phyloP scores from a whole-genome alignment of 2,113 vertebrate species.

The Gracilinanus agilis region DNA sequence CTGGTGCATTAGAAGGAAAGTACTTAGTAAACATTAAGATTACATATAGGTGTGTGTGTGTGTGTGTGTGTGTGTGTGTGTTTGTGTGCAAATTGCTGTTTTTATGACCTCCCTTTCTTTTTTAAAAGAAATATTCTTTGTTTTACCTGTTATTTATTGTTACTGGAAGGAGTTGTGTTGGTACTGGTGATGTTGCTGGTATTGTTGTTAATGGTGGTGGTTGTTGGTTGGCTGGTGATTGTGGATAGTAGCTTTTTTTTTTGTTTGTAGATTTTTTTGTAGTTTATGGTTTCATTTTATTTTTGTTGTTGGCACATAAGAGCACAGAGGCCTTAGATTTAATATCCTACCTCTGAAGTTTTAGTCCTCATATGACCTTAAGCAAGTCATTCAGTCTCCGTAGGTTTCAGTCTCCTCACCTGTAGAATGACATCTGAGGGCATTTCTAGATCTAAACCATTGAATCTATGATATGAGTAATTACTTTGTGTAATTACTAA shows the following conservation, averaged over 20 bases:
- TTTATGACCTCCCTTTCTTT: background rate
- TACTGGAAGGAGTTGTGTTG: background rate
- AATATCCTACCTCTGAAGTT: background rate
- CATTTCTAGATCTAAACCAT: background rate
- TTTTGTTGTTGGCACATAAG: background rate
- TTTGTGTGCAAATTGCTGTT: background rate
- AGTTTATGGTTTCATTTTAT: background rate
- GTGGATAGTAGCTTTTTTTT: background rate
- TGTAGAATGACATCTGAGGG: background rate
- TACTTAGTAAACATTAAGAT: background rate
- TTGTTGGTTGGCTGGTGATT: background rate
- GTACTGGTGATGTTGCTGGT: background rate
- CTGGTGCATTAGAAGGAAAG: background rate
- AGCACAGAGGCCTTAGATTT: background rate
- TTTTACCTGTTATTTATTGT: background rate
- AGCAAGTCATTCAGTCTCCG: background rate
- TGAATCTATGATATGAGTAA: background rate
- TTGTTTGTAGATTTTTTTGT: background rate
- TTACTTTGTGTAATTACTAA: background rate
- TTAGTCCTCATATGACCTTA: background rate
- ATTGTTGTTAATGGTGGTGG: background rate
- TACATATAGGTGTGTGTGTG: background rate
- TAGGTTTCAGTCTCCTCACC: background rate
- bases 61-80: too few species aligned
- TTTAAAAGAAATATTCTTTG: background rate